phyloP scores from a whole-genome alignment of 2,888 invertebrate species.

The Alcis repandata region DNA sequence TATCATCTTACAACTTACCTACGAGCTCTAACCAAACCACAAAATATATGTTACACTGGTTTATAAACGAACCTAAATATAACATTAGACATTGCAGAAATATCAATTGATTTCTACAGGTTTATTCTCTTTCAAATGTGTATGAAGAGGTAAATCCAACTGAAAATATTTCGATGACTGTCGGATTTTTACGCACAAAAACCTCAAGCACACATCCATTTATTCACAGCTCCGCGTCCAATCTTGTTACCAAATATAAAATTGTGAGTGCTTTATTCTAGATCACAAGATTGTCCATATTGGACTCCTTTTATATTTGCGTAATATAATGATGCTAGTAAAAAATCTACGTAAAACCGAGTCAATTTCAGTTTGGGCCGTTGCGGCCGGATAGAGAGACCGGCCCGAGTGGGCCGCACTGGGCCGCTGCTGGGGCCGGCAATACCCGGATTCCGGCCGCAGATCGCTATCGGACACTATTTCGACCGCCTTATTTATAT shows the following conservation, averaged over 20 bases:
- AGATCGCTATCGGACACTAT: constrained; percentile 80
- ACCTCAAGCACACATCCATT: constrained; percentile 20
- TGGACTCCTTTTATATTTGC: constrained; percentile 55
- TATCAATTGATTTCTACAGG: neutral
- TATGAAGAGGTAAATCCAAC: neutral
- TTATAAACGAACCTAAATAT: neutral
- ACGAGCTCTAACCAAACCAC: constrained; percentile 58
- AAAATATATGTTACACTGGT: constrained; percentile 61
- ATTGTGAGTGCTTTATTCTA: constrained; percentile 44
- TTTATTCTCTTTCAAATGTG: neutral
- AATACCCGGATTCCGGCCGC: constrained; percentile 53
- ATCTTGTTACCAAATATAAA: constrained; percentile 48
- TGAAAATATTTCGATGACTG: neutral
- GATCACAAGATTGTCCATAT: constrained; percentile 48
- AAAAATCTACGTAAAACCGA: constrained; percentile 77
- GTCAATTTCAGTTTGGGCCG: constrained; percentile 72
- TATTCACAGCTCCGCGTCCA: constrained; percentile 30
- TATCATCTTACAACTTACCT: constrained; percentile 62
- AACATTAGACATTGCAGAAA: neutral
- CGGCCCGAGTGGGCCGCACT: constrained; percentile 10
- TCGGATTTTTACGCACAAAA: neutral
- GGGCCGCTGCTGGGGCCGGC: constrained; percentile 51
- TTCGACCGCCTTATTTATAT: constrained; percentile 83
- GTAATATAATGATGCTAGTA: constrained; percentile 68
- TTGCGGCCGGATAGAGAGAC: constrained; percentile 46